Conservation (phyloP, 2,113 vertebrate species). For the Strix aluco region DNA sequence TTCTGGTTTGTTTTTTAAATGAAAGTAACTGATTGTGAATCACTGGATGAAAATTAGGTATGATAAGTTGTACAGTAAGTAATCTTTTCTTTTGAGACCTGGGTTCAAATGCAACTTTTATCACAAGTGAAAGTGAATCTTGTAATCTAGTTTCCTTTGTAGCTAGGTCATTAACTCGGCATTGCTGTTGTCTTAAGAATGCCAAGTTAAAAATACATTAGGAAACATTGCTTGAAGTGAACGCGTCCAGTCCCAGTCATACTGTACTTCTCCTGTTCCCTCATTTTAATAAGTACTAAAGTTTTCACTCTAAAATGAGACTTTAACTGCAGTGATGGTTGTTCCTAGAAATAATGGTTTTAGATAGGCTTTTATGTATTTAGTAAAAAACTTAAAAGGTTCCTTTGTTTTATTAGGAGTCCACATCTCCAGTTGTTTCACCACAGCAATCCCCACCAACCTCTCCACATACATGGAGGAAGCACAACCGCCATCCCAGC, state of each 20-base stretch:
- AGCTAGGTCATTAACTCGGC: not conserved
- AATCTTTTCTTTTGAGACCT: constrained; percentile 9
- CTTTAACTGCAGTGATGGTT: not conserved
- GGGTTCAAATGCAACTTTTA: constrained; percentile 29
- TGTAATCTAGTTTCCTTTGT: not conserved
- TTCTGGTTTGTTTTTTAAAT: not conserved
- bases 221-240: not conserved
- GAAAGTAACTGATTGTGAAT: not conserved
- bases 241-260: not conserved
- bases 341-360: constrained; percentile 1
- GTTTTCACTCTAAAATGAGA: not conserved
- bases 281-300: not conserved
- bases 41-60: not conserved
- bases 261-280: not conserved
- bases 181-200: not conserved
- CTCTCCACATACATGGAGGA: constrained; percentile 93
- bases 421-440: constrained; percentile 93
- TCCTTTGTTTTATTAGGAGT: constrained; percentile 81
- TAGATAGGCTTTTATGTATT: constrained; percentile 15
- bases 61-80: not conserved
- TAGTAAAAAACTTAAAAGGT: constrained; percentile 35
- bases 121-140: constrained; percentile 14
- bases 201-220: not conserved
- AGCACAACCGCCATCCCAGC: constrained; percentile 93
- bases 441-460: constrained; percentile 94